phyloP scores from a whole-genome alignment of 2,888 invertebrate genomes.

The Podotricha telesiphe region DNA sequence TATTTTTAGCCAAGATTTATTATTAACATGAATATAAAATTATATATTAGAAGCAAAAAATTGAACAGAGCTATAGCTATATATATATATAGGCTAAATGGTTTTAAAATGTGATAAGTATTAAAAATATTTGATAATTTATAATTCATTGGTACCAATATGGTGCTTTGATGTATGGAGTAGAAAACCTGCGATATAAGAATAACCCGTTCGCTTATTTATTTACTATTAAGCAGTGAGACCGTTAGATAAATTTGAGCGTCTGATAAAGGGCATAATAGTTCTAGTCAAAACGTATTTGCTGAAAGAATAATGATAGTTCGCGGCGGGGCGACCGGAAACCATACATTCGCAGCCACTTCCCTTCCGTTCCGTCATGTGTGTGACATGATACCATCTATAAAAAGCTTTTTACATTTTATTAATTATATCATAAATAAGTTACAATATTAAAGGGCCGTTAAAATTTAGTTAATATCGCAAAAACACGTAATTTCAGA shows the following conservation, averaged over 20 bases:
- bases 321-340: conserved; percentile 71
- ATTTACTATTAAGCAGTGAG: conserved; percentile 31
- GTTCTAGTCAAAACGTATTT: conserved; percentile 80
- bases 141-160: not conserved
- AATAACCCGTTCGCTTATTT: not conserved
- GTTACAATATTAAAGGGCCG: not conserved
- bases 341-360: conserved; percentile 72
- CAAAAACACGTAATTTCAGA: too few species aligned
- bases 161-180: too few species aligned
- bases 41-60: not conserved
- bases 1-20: conserved; percentile 38
- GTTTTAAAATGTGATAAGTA: not conserved
- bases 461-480: not conserved
- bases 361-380: conserved; percentile 70
- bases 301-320: conserved; percentile 78
- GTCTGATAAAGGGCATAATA: conserved; percentile 49
- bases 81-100: not conserved
- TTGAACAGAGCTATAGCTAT: not conserved
- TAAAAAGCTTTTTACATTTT: conserved; percentile 42
- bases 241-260: conserved; percentile 33
- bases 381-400: conserved; percentile 47
- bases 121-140: not conserved
- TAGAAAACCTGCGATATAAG: not conserved
- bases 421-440: conserved; percentile 40
- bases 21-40: not conserved